Evolutionary conservation across 1,140 invertebrate genomes (phyloP).

Genomic region (Drosophila carrolli): DNA sequence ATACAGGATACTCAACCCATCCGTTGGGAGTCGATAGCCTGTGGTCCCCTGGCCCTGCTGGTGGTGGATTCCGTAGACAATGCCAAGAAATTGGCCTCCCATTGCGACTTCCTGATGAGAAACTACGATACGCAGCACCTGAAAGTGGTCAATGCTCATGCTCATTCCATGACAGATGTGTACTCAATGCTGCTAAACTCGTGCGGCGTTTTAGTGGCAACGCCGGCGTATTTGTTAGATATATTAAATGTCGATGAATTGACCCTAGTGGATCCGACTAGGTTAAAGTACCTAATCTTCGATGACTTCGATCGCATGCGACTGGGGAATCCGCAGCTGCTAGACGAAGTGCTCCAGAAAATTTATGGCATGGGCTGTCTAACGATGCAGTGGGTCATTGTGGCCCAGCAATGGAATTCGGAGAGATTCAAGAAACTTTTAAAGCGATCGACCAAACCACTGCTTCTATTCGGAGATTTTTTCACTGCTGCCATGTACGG

Average conservation of each 20-base stretch:
- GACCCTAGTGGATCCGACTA: conserved; percentile 13
- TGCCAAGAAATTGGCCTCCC: conserved; percentile 1
- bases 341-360: conserved; percentile 20
- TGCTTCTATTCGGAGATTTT: conserved; percentile 54
- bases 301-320: conserved; percentile 58
- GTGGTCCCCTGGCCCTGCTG: conserved; percentile 55
- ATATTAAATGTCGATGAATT: conserved; percentile 19
- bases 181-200: conserved; percentile 38
- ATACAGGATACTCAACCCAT: background rate
- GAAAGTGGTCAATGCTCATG: conserved; percentile 49
- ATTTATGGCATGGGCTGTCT: background rate
- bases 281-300: conserved; percentile 34
- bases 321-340: background rate
- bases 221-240: background rate
- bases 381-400: conserved; percentile 27
- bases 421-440: conserved; percentile 19
- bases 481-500: conserved; percentile 64
- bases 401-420: conserved; percentile 56
- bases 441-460: conserved; percentile 4
- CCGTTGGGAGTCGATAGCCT: accelerated
- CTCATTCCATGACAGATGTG: background rate
- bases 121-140: background rate
- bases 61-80: conserved; percentile 29
- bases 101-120: conserved; percentile 34
- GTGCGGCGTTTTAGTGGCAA: conserved; percentile 60